Conservation (phyloP, 30 jellyfish, hydroid and myxozoan species). For the Mastigias papua region DNA sequence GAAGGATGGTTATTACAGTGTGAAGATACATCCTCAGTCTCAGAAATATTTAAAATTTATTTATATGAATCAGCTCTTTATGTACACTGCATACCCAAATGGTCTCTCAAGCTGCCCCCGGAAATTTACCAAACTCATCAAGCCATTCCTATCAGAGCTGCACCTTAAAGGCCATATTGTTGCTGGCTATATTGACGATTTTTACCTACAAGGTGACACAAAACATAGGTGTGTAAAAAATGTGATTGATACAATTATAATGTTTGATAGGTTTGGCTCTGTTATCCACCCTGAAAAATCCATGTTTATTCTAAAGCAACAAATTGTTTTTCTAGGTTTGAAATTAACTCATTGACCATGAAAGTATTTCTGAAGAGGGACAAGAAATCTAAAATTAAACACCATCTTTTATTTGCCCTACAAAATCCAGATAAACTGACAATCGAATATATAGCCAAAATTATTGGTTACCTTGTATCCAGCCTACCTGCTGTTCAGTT, state of each 20-base stretch:
- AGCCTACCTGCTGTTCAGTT: slow-evolving; percentile 67
- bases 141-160: slow-evolving; percentile 19
- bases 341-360: slow-evolving; percentile 46
- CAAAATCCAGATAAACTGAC: slow-evolving; percentile 4
- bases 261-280: slow-evolving; percentile 46
- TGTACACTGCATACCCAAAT: slow-evolving; percentile 29
- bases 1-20: slow-evolving; percentile 50
- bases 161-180: slow-evolving; percentile 18
- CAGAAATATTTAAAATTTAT: slow-evolving; percentile 17
- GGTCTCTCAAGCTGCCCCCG: slow-evolving; percentile 27
- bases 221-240: slow-evolving; percentile 19
- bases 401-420: not conserved
- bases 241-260: slow-evolving; percentile 14
- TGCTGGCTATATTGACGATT: slow-evolving; percentile 36
- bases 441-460: slow-evolving; percentile 28
- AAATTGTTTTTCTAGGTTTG: slow-evolving; percentile 37
- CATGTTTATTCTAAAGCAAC: slow-evolving; percentile 36
- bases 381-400: not conserved
- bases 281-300: slow-evolving; percentile 66
- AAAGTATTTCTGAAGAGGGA: slow-evolving; percentile 24
- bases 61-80: not conserved
- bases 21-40: slow-evolving; percentile 13
- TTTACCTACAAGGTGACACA: slow-evolving; percentile 11
- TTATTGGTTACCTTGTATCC: slow-evolving; percentile 53
- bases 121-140: slow-evolving; percentile 42